A percentile compares a stretch with the other conserved stretches of the same genome.
Conservation (phyloP, 1,140 invertebrate genomes). For the Rhynchophorus ferrugineus region DNA sequence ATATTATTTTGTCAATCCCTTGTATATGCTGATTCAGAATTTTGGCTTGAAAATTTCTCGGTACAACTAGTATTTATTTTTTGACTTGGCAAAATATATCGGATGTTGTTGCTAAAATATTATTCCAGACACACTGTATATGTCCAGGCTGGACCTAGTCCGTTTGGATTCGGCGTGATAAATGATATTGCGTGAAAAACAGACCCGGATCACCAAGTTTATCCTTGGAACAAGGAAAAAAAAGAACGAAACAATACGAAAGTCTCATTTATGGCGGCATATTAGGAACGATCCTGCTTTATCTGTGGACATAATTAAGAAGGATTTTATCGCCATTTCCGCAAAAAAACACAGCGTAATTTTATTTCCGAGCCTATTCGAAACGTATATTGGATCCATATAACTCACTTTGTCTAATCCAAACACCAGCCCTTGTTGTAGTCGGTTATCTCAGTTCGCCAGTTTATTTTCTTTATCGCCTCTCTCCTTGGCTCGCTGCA, state of each 20-base stretch:
- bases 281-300: conserved; percentile 2
- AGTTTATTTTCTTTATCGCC: conserved; percentile 20
- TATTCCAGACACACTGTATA: too few species aligned
- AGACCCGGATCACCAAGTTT: too few species aligned
- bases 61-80: too few species aligned
- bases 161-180: too few species aligned
- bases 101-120: too few species aligned
- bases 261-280: neutral
- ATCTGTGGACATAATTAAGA: conserved; percentile 9
- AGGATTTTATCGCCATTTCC: conserved; percentile 11
- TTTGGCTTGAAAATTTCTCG: too few species aligned
- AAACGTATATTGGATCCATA: conserved; percentile 13
- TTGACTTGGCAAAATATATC: too few species aligned
- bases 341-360: conserved; percentile 3
- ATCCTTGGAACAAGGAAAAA: neutral
- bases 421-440: conserved; percentile 13
- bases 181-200: too few species aligned
- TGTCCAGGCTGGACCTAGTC: too few species aligned
- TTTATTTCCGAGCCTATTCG: conserved; percentile 2
- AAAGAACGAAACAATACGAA: neutral
- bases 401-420: conserved; percentile 21
- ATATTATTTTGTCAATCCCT: too few species aligned
- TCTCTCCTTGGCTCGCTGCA: conserved; percentile 6
- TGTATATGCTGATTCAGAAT: too few species aligned
- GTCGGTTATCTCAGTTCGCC: conserved; percentile 12